Evolutionary conservation across 2,797 vertebrate genomes (phyloP).

Genomic region (Cossypha niveicapilla): DNA sequence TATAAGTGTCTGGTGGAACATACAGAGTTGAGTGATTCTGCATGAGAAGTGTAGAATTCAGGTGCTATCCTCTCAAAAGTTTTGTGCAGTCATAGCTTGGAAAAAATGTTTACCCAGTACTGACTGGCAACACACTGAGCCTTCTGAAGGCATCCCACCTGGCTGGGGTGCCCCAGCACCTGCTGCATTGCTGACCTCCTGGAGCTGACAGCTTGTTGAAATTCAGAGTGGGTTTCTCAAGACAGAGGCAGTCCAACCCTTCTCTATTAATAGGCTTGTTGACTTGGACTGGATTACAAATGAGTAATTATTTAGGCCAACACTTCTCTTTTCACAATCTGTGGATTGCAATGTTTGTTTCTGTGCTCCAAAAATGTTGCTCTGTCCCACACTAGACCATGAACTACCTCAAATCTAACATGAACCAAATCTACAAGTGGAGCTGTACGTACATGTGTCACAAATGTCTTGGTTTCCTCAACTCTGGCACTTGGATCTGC

Average conservation of each 20-base stretch:
- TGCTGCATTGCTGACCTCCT: not conserved
- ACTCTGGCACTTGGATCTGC: not conserved
- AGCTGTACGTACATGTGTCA: not conserved
- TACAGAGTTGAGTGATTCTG: not conserved
- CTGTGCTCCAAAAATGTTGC: not conserved
- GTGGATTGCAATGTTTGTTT: not conserved
- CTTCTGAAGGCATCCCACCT: not conserved
- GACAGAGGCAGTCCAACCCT: not conserved
- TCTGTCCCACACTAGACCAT: not conserved
- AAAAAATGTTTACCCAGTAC: not conserved
- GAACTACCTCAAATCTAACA: not conserved
- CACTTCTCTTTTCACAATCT: not conserved
- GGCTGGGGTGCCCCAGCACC: not conserved
- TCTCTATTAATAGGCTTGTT: not conserved
- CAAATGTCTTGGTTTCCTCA: not conserved
- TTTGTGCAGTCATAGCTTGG: not conserved
- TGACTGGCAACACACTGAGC: not conserved
- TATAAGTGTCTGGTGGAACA: not conserved
- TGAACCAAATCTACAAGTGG: not conserved
- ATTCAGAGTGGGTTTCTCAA: conserved; percentile 6
- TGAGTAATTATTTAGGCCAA: not conserved
- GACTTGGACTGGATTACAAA: not conserved
- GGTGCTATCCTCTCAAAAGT: not conserved
- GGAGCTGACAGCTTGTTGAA: not conserved
- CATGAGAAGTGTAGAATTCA: not conserved